Evolutionary conservation across 2,888 invertebrate genomes (phyloP).

Genomic region (Melolontha melolontha): DNA sequence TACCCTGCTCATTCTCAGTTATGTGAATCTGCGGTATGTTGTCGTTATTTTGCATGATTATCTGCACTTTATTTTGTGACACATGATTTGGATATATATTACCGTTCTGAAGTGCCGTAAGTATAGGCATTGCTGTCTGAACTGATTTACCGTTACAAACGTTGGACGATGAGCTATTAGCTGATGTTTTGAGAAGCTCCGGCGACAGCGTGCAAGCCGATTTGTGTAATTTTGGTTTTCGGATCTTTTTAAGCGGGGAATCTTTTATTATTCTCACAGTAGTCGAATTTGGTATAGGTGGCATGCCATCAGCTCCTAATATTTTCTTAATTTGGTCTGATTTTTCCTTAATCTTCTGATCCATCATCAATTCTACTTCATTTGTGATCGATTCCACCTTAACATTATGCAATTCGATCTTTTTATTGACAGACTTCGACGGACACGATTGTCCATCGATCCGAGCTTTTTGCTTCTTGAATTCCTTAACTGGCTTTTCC

Average conservation of each 20-base stretch:
- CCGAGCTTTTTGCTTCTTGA: not conserved
- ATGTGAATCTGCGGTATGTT: slow-evolving; percentile 39
- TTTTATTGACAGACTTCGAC: not conserved
- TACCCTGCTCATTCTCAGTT: slow-evolving; percentile 32
- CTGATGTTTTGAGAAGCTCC: not conserved
- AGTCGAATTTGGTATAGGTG: not conserved
- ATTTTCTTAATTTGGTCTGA: slow-evolving; percentile 33
- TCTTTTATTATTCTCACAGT: slow-evolving; percentile 3
- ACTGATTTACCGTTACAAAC: not conserved
- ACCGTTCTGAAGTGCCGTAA: not conserved
- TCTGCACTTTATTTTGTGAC: slow-evolving; percentile 27
- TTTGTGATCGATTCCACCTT: not conserved
- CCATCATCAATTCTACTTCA: slow-evolving; percentile 4
- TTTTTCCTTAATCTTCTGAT: slow-evolving; percentile 31
- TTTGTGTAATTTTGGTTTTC: slow-evolving; percentile 33
- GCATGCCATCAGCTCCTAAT: slow-evolving; percentile 14
- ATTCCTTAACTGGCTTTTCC: not conserved
- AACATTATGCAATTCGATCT: slow-evolving; percentile 12
- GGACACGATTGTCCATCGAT: not conserved
- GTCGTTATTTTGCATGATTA: slow-evolving; percentile 32
- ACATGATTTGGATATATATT: slow-evolving; percentile 6
- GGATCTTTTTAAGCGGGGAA: slow-evolving; percentile 35
- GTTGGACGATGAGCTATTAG: not conserved
- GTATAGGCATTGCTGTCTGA: not conserved
- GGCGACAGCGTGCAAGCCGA: not conserved